These are phyloP conservation scores for Oopsacas minuta DNA, from an alignment of 37 sponge, comb jelly and placozoan species.

Conservation along the genomic window DNA sequence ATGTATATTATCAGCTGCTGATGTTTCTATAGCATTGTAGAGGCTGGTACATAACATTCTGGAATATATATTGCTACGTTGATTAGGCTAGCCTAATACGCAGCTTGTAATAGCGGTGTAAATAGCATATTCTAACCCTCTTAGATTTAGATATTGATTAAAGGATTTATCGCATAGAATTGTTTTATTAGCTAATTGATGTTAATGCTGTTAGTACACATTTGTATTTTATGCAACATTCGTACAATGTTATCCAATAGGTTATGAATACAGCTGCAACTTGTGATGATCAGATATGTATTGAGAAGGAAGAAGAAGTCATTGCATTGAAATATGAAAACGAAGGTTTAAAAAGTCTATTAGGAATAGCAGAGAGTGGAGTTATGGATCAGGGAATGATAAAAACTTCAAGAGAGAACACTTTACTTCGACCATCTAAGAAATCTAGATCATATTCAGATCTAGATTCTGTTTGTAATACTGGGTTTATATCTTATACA, in stretches of 20 bases:
- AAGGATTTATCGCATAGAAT: too few species aligned
- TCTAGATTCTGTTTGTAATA: background rate
- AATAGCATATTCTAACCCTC: too few species aligned
- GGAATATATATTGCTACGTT: too few species aligned
- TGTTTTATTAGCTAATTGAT: too few species aligned
- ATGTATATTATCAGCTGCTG: too few species aligned
- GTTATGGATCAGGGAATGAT: constrained; percentile 8
- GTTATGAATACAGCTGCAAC: background rate
- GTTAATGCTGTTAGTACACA: too few species aligned
- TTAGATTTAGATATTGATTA: too few species aligned
- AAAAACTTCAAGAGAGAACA: background rate
- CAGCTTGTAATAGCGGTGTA: too few species aligned
- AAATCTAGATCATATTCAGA: background rate
- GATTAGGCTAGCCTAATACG: too few species aligned
- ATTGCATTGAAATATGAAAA: background rate
- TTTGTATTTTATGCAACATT: too few species aligned
- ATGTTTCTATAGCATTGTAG: too few species aligned
- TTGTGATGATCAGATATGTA: background rate
- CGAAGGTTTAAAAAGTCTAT: background rate
- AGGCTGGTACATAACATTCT: too few species aligned
- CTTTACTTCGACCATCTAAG: background rate
- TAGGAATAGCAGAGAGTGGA: background rate
- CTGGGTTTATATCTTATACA: background rate
- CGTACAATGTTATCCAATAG: background rate
- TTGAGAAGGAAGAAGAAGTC: background rate